Evolutionary conservation across 2,113 vertebrate genomes (phyloP).

Genomic region (Siphamia tubifer): DNA sequence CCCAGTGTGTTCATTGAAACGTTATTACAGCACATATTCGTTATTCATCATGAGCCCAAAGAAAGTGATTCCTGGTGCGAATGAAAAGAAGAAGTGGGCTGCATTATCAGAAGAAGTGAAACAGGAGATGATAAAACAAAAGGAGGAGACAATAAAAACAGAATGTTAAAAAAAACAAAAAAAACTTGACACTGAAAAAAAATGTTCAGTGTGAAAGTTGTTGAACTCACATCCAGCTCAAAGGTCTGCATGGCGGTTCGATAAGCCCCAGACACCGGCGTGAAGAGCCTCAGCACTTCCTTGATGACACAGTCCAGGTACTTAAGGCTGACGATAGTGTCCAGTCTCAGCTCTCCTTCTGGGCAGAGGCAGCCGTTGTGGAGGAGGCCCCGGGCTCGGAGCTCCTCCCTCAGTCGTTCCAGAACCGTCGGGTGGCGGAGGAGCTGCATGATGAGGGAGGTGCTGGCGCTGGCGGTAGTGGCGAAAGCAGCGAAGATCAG

Average conservation of each 20-base stretch:
- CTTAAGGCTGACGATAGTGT: conserved; percentile 85
- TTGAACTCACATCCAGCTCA: conserved; percentile 95
- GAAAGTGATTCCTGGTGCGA: too few species aligned
- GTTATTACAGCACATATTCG: too few species aligned
- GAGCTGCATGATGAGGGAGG: conserved; percentile 96
- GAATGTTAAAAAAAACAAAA: too few species aligned
- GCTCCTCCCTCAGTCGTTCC: conserved; percentile 92
- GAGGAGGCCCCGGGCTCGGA: conserved; percentile 86
- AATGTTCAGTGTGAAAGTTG: too few species aligned
- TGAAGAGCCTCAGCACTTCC: conserved; percentile 94
- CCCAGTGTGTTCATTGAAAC: too few species aligned
- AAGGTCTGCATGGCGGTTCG: conserved; percentile 96
- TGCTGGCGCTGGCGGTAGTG: conserved; percentile 95
- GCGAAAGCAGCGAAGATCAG: conserved; percentile 96
- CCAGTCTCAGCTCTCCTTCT: conserved; percentile 86
- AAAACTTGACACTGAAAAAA: too few species aligned
- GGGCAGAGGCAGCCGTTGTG: conserved; percentile 89
- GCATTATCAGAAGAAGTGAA: too few species aligned
- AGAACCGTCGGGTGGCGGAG: conserved; percentile 90
- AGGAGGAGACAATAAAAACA: too few species aligned
- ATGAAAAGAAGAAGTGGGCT: too few species aligned
- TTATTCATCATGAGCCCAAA: too few species aligned
- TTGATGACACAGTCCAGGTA: conserved; percentile 99
- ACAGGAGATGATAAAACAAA: too few species aligned
- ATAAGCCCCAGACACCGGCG: conserved; percentile 93